These are phyloP conservation scores for Dermochelys coriacea DNA, from an alignment of 2,797 vertebrate species.

Conservation along the genomic window DNA sequence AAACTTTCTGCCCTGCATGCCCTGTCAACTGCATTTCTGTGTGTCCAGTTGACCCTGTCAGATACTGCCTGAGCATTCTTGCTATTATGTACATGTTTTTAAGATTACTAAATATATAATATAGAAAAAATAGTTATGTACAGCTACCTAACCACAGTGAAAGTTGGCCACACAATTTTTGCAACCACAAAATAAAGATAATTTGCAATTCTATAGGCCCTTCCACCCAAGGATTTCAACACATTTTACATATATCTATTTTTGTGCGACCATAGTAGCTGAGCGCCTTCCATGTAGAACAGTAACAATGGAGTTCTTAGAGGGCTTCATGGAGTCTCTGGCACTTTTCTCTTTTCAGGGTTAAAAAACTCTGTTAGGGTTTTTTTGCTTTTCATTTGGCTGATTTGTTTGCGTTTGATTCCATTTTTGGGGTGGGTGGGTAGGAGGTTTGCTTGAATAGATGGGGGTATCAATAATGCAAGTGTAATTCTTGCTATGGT, in stretches of 20 bases:
- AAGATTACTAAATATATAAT: background rate
- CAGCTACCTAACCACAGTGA: background rate
- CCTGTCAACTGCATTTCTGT: background rate
- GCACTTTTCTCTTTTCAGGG: background rate
- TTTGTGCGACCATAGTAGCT: background rate
- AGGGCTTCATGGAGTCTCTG: background rate
- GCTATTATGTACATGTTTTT: background rate
- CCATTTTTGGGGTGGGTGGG: background rate
- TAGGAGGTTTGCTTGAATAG: background rate
- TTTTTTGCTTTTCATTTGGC: background rate
- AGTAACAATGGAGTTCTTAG: background rate
- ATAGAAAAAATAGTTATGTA: background rate
- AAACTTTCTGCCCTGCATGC: background rate
- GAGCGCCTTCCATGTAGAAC: background rate
- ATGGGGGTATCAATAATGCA: background rate
- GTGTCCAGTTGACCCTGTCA: background rate
- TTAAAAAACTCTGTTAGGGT: background rate
- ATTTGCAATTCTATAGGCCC: background rate
- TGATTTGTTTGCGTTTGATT: slow-evolving; percentile 2
- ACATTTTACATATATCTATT: background rate
- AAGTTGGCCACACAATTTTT: background rate
- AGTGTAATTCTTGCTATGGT: background rate
- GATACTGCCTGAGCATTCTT: background rate
- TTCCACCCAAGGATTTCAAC: background rate
- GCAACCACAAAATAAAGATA: background rate